Conservation (phyloP, 1,140 invertebrate genomes). For the Oedothorax gibbosus region DNA sequence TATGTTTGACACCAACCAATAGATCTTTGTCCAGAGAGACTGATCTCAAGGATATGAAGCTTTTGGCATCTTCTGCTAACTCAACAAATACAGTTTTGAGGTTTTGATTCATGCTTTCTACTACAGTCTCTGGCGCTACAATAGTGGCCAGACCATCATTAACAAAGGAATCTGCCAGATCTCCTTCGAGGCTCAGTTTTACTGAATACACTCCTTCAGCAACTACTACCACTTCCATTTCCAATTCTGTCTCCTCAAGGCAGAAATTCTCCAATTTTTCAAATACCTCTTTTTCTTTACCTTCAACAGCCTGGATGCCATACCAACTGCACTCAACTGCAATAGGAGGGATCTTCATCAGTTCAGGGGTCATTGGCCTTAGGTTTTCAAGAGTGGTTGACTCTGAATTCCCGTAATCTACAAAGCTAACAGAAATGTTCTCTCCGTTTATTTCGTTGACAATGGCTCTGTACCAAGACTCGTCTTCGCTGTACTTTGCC, state of each 20-base stretch:
- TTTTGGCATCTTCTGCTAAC: neutral
- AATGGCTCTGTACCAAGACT: slow-evolving; percentile 83
- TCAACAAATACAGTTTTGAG: neutral
- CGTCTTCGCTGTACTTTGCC: slow-evolving; percentile 79
- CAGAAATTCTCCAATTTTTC: slow-evolving; percentile 25
- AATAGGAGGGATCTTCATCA: slow-evolving; percentile 74
- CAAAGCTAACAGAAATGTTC: slow-evolving; percentile 80
- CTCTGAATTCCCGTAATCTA: slow-evolving; percentile 68
- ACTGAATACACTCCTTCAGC: slow-evolving; percentile 17
- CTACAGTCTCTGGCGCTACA: slow-evolving; percentile 2
- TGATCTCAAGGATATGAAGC: neutral
- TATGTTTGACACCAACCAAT: slow-evolving; percentile 11
- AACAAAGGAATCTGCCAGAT: slow-evolving; percentile 16
- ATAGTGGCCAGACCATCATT: slow-evolving; percentile 27
- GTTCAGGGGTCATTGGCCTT: slow-evolving; percentile 76
- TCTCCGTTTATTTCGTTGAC: slow-evolving; percentile 78
- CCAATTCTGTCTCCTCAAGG: slow-evolving; percentile 35
- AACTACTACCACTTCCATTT: slow-evolving; percentile 32
- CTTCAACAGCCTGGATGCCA: slow-evolving; percentile 32
- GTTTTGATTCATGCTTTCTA: neutral
- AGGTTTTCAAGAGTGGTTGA: slow-evolving; percentile 70
- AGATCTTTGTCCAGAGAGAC: neutral
- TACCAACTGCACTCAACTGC: slow-evolving; percentile 43
- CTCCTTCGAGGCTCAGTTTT: slow-evolving; percentile 15
- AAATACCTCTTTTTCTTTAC: slow-evolving; percentile 22